Evolutionary conservation across 2,113 vertebrate species (phyloP).

Genomic region (Neolamprologus variostigma): DNA sequence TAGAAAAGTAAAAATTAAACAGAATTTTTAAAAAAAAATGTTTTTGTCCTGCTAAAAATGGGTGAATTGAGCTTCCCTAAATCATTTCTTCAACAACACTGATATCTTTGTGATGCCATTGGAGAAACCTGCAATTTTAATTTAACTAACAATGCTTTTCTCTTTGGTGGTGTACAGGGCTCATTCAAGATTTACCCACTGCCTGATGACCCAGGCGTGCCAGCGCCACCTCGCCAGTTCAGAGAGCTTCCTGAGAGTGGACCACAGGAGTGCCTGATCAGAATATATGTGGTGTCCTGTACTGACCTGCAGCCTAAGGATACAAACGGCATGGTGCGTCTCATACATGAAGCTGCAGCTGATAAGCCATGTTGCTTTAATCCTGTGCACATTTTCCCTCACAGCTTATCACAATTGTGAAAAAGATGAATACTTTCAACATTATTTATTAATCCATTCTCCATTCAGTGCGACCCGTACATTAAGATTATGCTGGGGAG

Average conservation of each 20-base stretch:
- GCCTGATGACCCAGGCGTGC: slow-evolving; percentile 78
- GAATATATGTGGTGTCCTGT: slow-evolving; percentile 85
- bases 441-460: not conserved
- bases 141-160: not conserved
- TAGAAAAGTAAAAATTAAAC: not conserved
- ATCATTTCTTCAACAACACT: not conserved
- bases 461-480: slow-evolving; percentile 90
- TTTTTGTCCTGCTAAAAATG: not conserved
- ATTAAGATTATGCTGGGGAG: slow-evolving; percentile 87
- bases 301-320: slow-evolving; percentile 92
- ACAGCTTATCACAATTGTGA: not conserved
- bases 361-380: not conserved
- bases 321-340: slow-evolving; percentile 88
- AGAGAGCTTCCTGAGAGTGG: slow-evolving; percentile 87
- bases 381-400: not conserved
- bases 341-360: not conserved
- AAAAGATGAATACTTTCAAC: not conserved
- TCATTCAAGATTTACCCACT: slow-evolving; percentile 88
- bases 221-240: slow-evolving; percentile 85
- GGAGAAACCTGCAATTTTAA: not conserved
- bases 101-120: not conserved
- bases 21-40: fast-evolving
- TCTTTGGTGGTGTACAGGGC: slow-evolving; percentile 67
- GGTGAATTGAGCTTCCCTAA: not conserved
- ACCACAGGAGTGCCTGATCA: slow-evolving; percentile 86